Percentiles rank a stretch among this genome's conserved stretches.
phyloP scores from a whole-genome alignment of 2,888 invertebrate genomes.

The Notodonta ziczac region DNA sequence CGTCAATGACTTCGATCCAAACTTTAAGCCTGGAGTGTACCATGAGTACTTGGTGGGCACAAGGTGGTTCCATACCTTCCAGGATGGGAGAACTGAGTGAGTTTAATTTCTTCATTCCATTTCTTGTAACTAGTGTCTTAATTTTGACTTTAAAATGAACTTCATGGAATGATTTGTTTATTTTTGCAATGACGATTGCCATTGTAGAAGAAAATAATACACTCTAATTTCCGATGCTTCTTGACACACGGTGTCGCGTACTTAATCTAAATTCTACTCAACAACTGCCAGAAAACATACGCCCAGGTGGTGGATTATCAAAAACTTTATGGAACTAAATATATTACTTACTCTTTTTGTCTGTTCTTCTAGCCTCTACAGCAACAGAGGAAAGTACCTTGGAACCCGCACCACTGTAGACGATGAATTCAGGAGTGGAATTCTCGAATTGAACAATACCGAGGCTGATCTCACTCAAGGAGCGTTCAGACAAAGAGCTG shows the following conservation, averaged over 20 bases:
- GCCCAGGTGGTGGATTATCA: no score
- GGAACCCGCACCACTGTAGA: background rate
- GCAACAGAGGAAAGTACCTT: conserved; percentile 3
- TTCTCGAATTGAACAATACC: conserved; percentile 41
- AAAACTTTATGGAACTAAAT: no score
- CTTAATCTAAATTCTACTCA: no score
- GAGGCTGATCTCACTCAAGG: conserved; percentile 48
- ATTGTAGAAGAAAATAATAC: no score
- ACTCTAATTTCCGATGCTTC: no score
- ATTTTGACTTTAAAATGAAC: no score
- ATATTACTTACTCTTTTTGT: no score
- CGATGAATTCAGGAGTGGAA: conserved; percentile 37
- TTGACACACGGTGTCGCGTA: no score
- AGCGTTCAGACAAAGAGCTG: conserved; percentile 44
- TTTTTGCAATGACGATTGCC: no score
- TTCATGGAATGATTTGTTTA: background rate
- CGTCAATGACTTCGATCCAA: conserved; percentile 85
- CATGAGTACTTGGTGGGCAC: conserved; percentile 86
- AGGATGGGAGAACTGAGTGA: conserved; percentile 50
- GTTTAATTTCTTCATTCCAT: conserved; percentile 13
- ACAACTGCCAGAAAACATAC: no score
- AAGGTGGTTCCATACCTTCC: conserved; percentile 76
- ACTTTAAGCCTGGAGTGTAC: conserved; percentile 81
- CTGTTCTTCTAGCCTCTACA: background rate
- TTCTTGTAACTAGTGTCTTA: no score